Percentiles rank a stretch among this genome's conserved stretches.
These are phyloP conservation scores for Falco punctatus DNA, from an alignment of 2,113 vertebrate species.

Conservation along the genomic window DNA sequence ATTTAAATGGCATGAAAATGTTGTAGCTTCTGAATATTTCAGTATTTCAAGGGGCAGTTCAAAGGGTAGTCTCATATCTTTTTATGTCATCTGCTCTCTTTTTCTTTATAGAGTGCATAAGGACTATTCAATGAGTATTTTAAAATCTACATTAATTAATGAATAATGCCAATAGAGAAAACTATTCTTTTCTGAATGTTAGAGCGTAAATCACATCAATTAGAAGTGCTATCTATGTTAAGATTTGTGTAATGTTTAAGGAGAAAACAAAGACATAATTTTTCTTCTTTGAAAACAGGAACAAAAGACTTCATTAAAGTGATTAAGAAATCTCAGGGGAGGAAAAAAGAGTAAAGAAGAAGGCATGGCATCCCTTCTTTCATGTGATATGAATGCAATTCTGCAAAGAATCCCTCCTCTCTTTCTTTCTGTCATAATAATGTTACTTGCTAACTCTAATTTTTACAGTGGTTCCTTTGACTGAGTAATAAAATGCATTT, in stretches of 20 bases:
- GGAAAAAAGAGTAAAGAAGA: neutral
- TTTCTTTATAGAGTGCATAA: neutral
- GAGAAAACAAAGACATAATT: neutral
- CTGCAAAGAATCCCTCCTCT: neutral
- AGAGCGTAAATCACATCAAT: neutral
- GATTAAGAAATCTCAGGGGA: neutral
- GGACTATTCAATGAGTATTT: neutral
- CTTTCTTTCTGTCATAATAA: neutral
- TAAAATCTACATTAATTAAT: neutral
- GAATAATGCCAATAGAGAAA: neutral
- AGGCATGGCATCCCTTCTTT: neutral
- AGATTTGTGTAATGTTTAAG: neutral
- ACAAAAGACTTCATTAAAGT: neutral
- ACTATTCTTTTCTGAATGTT: neutral
- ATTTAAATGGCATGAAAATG: neutral
- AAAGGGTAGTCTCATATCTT: neutral
- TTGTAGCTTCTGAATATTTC: neutral
- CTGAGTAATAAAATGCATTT: neutral
- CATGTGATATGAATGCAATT: neutral
- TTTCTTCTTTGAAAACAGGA: neutral
- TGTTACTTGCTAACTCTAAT: neutral
- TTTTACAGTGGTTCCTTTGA: neutral
- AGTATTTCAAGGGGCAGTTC: neutral
- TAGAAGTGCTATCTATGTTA: neutral
- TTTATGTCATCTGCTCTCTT: neutral